phyloP scores from a whole-genome alignment of 2,113 vertebrate species.

The Gobius niger region DNA sequence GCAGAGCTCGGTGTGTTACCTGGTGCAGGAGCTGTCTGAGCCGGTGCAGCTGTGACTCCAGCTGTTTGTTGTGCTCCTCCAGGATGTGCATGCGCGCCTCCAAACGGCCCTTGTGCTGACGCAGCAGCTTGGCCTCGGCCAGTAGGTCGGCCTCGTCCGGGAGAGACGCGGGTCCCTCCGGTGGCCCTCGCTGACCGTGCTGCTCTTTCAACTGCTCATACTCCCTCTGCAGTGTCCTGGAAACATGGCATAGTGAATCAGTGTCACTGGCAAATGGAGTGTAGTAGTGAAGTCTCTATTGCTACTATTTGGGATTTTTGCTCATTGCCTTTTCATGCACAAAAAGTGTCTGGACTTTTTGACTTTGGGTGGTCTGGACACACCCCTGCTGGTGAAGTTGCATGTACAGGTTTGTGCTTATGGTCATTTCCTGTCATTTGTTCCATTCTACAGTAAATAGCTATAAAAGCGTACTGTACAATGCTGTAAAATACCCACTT shows the following conservation, averaged over 20 bases:
- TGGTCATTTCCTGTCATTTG: too few species aligned
- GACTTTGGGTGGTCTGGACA: too few species aligned
- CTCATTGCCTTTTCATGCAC: too few species aligned
- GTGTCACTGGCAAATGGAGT: neutral
- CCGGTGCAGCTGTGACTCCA: slow-evolving; percentile 95
- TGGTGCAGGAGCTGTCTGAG: slow-evolving; percentile 94
- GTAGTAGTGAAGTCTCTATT: too few species aligned
- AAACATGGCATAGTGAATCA: neutral
- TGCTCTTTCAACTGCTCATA: slow-evolving; percentile 93
- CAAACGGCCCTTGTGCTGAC: slow-evolving; percentile 94
- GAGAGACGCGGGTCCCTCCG: slow-evolving; percentile 47
- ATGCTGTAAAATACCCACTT: slow-evolving; percentile 13
- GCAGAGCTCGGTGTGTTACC: slow-evolving; percentile 68
- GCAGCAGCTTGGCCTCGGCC: slow-evolving; percentile 90
- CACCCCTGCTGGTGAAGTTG: too few species aligned
- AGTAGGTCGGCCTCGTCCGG: slow-evolving; percentile 74
- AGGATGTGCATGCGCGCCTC: slow-evolving; percentile 97
- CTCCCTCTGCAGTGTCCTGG: slow-evolving; percentile 87
- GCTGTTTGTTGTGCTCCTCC: slow-evolving; percentile 96
- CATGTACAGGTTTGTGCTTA: too few species aligned
- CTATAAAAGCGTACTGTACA: slow-evolving; percentile 2
- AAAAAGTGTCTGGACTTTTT: too few species aligned
- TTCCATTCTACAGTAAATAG: neutral
- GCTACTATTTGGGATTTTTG: too few species aligned
- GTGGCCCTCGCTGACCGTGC: slow-evolving; percentile 78